Conservation (phyloP, 2,113 vertebrate species). For the Empidonax traillii region DNA sequence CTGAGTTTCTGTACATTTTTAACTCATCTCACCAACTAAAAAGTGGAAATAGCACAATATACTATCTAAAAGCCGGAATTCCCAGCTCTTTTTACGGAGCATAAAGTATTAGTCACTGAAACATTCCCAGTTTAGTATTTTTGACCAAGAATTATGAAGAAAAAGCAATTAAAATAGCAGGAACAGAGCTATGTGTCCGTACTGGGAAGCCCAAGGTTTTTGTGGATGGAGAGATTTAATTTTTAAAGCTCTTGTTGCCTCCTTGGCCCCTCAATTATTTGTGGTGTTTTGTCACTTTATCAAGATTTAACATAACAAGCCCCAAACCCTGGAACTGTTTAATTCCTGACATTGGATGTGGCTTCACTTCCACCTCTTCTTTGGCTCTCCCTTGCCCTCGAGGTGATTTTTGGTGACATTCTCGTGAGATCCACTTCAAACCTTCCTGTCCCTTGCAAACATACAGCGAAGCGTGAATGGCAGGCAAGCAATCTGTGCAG, state of each 20-base stretch:
- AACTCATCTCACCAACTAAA: not conserved
- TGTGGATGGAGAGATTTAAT: not conserved
- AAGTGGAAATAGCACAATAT: not conserved
- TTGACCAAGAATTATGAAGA: not conserved
- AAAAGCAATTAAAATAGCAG: not conserved
- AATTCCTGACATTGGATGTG: not conserved
- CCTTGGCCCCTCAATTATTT: not conserved
- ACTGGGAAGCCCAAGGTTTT: not conserved
- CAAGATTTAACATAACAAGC: not conserved
- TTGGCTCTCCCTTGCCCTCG: constrained; percentile 14
- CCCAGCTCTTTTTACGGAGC: not conserved
- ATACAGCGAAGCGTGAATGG: constrained; percentile 30
- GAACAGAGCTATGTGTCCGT: not conserved
- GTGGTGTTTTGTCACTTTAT: not conserved
- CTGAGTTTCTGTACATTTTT: not conserved
- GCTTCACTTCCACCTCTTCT: not conserved
- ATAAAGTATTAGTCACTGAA: not conserved
- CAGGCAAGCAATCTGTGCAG: constrained; percentile 52
- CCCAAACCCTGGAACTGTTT: not conserved
- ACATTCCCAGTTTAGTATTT: not conserved
- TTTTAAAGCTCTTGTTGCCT: not conserved
- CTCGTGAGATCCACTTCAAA: not conserved
- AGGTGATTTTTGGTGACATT: constrained; percentile 50
- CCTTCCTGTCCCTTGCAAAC: not conserved
- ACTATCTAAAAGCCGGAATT: not conserved